Evolutionary conservation across 2,797 vertebrate species (phyloP).

Genomic region (Pseudomugil gertrudae): DNA sequence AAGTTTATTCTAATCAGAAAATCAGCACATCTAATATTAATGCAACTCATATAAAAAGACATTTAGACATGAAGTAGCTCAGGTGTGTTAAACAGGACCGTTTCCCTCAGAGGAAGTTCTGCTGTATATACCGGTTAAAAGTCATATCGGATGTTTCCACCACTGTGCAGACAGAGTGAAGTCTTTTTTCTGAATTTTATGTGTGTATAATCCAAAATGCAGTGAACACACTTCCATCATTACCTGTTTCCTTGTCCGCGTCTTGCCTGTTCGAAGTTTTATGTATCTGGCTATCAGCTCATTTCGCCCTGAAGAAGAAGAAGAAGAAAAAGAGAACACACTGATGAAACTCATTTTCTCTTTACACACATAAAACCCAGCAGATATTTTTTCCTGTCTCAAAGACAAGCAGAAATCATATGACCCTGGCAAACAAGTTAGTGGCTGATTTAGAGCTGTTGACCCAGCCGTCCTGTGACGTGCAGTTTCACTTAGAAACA

Average conservation of each 20-base stretch:
- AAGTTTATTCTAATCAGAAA: too few species aligned
- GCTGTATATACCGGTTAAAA: too few species aligned
- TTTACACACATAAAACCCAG: conserved; percentile 21
- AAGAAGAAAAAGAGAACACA: conserved; percentile 35
- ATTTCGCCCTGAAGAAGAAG: conserved; percentile 89
- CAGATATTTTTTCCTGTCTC: conserved; percentile 14
- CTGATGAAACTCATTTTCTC: conserved; percentile 28
- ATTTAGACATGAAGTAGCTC: too few species aligned
- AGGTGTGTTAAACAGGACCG: too few species aligned
- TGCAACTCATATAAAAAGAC: too few species aligned
- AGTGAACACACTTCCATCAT: conserved; percentile 26
- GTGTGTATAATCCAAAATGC: background rate
- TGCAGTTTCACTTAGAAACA: conserved; percentile 57
- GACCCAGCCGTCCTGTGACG: conserved; percentile 75
- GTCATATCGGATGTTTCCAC: too few species aligned
- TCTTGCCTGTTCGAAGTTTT: conserved; percentile 97
- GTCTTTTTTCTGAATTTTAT: too few species aligned
- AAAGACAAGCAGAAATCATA: conserved; percentile 48
- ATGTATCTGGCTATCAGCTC: conserved; percentile 99
- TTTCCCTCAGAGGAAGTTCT: too few species aligned
- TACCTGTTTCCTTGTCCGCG: conserved; percentile 98
- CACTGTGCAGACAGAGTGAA: too few species aligned
- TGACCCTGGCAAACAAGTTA: conserved; percentile 63
- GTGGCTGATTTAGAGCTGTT: conserved; percentile 61
- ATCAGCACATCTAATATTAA: too few species aligned